phyloP scores from a whole-genome alignment of 2,113 vertebrate genomes.

The Tachuris rubrigastra region DNA sequence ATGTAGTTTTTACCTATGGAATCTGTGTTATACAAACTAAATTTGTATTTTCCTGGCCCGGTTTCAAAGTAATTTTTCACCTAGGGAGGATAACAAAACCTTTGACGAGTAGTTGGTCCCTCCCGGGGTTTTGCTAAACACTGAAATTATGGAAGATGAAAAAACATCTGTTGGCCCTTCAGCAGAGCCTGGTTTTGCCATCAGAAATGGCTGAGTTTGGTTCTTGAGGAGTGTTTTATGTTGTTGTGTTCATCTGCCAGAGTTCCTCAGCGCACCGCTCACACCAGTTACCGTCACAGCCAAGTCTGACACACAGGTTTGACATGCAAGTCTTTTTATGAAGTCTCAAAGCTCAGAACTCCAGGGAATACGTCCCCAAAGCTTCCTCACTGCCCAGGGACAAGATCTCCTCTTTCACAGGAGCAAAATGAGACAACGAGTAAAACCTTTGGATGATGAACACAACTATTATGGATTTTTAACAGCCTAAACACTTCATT shows the following conservation, averaged over 20 bases:
- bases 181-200: neutral
- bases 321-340: neutral
- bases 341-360: neutral
- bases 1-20: neutral
- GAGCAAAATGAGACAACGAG: neutral
- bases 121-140: neutral
- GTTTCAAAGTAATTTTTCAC: slow-evolving; percentile 1
- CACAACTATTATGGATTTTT: neutral
- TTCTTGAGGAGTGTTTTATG: neutral
- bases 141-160: neutral
- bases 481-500: neutral
- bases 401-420: neutral
- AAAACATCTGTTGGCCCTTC: neutral
- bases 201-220: neutral
- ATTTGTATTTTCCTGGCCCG: neutral
- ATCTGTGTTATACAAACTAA: neutral
- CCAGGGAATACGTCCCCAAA: neutral
- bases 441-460: neutral
- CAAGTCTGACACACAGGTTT: neutral
- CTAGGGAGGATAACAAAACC: neutral
- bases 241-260: neutral
- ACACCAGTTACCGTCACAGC: too few species aligned
- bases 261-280: neutral
- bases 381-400: neutral
- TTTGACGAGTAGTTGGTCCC: neutral